phyloP scores from a whole-genome alignment of 2,888 invertebrate species.

The Agelastica alni region DNA sequence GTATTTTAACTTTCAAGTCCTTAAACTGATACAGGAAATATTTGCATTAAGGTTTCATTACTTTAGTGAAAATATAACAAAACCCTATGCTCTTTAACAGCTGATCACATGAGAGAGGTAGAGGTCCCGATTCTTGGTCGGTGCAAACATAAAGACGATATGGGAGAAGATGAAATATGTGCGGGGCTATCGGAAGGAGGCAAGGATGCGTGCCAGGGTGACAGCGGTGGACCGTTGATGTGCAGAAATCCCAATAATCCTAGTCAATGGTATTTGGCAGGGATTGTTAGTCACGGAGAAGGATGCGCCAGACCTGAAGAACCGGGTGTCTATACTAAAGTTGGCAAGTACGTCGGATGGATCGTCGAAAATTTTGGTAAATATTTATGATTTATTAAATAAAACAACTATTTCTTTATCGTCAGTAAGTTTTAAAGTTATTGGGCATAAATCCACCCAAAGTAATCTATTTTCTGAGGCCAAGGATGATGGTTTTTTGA shows the following conservation, averaged over 20 bases:
- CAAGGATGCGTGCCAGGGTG: constrained; percentile 83
- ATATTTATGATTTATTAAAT: constrained; percentile 41
- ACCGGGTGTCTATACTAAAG: constrained; percentile 82
- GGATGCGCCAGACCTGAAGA: constrained; percentile 81
- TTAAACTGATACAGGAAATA: too few relatives aligned
- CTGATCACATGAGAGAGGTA: constrained; percentile 81
- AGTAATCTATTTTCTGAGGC: too few relatives aligned
- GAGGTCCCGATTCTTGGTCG: constrained; percentile 70
- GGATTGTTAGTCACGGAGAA: constrained; percentile 85
- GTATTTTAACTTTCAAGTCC: too few relatives aligned
- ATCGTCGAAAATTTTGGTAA: constrained; percentile 67
- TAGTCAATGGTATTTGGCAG: constrained; percentile 79
- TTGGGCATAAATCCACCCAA: too few relatives aligned
- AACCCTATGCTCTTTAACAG: constrained; percentile 58
- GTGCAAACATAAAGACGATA: constrained; percentile 71
- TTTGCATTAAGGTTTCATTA: too few relatives aligned
- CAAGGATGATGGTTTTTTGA: too few relatives aligned
- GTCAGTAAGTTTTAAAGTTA: too few relatives aligned
- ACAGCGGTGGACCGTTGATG: constrained; percentile 83
- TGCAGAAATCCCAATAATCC: constrained; percentile 71
- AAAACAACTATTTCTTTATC: too few relatives aligned
- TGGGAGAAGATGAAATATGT: constrained; percentile 72
- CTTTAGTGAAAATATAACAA: too few relatives aligned
- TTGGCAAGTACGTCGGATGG: constrained; percentile 77
- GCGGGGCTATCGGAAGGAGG: constrained; percentile 75